Conservation (phyloP, 1,140 invertebrate genomes). For the Lucilia sericata region DNA sequence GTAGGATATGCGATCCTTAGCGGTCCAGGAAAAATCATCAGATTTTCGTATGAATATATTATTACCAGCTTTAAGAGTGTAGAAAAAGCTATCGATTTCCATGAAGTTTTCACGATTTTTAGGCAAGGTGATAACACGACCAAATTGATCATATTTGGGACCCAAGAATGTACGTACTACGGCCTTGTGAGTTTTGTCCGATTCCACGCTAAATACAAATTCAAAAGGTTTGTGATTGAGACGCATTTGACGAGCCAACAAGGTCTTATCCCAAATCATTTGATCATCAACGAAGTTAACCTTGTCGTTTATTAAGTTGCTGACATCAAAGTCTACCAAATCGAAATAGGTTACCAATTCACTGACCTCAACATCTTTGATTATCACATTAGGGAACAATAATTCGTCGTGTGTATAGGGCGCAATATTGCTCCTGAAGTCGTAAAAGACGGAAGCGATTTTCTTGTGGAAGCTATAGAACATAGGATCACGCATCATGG, state of each 20-base stretch:
- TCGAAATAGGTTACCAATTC: constrained; percentile 54
- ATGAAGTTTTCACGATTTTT: too few species aligned
- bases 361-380: constrained; percentile 70
- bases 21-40: too few species aligned
- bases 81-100: too few species aligned
- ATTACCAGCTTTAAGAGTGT: too few species aligned
- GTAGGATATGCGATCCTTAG: too few species aligned
- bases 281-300: constrained; percentile 61
- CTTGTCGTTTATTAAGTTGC: constrained; percentile 71
- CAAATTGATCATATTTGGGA: constrained; percentile 65
- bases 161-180: constrained; percentile 59
- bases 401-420: constrained; percentile 74
- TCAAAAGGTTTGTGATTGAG: constrained; percentile 74
- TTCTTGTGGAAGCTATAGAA: constrained; percentile 75
- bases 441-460: constrained; percentile 70
- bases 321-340: constrained; percentile 59
- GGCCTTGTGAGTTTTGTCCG: constrained; percentile 70
- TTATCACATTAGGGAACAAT: constrained; percentile 72
- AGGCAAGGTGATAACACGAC: constrained; percentile 68
- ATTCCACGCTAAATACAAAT: constrained; percentile 69
- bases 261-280: constrained; percentile 56
- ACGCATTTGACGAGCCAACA: constrained; percentile 62
- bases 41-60: too few species aligned
- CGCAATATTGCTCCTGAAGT: constrained; percentile 70
- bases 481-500: constrained; percentile 75